phyloP scores from a whole-genome alignment of 2,113 vertebrate genomes.

The Sylvia atricapilla region DNA sequence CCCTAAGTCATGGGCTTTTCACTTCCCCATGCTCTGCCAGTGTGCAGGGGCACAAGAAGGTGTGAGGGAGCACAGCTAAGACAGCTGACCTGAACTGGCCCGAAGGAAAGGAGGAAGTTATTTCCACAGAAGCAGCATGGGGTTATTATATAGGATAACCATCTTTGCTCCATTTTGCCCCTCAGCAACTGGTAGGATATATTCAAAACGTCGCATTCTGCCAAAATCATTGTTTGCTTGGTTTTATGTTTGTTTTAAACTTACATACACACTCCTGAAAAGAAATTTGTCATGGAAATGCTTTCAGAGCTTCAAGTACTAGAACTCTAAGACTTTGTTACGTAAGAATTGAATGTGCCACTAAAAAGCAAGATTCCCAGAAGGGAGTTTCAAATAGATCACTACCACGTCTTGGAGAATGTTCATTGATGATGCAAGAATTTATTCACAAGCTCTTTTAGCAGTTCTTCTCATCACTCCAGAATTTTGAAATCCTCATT shows the following conservation, averaged over 20 bases:
- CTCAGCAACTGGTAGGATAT: background rate
- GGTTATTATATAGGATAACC: background rate
- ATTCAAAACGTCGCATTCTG: background rate
- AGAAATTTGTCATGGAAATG: background rate
- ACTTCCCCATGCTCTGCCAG: background rate
- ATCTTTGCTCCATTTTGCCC: background rate
- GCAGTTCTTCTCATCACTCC: background rate
- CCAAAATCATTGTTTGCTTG: too few relatives aligned
- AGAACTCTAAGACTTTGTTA: background rate
- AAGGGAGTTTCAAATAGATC: background rate
- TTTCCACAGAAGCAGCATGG: background rate
- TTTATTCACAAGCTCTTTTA: background rate
- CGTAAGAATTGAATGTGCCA: background rate
- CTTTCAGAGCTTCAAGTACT: background rate
- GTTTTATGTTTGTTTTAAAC: background rate
- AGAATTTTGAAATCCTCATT: conserved; percentile 7
- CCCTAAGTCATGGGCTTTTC: background rate
- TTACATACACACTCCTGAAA: background rate
- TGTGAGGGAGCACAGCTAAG: background rate
- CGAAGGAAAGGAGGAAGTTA: background rate
- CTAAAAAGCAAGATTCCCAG: background rate
- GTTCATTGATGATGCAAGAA: background rate
- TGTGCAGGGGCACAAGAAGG: background rate
- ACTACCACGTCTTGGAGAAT: background rate
- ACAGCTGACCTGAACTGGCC: background rate